These are phyloP conservation scores for Callyntrura guangdongensis DNA, from an alignment of 2,888 invertebrate genomes.

Conservation along the genomic window DNA sequence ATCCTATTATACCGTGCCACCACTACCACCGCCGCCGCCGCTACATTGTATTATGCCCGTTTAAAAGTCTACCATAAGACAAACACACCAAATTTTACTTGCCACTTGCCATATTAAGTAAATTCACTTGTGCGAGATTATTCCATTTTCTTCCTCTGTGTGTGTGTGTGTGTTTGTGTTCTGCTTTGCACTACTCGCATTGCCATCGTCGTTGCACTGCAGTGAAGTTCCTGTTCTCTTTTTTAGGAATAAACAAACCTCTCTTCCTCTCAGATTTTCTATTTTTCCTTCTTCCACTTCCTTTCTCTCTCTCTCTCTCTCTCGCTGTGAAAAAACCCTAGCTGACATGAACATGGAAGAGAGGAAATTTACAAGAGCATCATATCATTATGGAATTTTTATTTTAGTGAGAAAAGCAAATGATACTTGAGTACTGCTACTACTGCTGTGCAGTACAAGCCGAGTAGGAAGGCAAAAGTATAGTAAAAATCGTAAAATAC, in stretches of 20 bases:
- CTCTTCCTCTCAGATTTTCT: constrained; percentile 40
- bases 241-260: constrained; percentile 70
- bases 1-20: constrained; percentile 12
- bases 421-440: constrained; percentile 11
- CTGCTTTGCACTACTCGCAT: background rate
- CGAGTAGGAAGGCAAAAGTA: constrained; percentile 1
- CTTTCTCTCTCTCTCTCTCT: background rate
- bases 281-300: constrained; percentile 35
- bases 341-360: constrained; percentile 33
- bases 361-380: constrained; percentile 33
- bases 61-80: background rate
- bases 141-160: constrained; percentile 57
- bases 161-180: constrained; percentile 6
- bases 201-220: constrained; percentile 53
- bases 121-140: constrained; percentile 72
- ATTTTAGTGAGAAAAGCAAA: constrained; percentile 67
- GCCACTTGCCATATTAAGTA: constrained; percentile 77
- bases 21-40: background rate
- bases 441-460: background rate
- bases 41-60: constrained; percentile 20
- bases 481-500: constrained; percentile 16
- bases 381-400: constrained; percentile 69
- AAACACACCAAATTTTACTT: constrained; percentile 63
- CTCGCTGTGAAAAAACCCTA: background rate
- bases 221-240: constrained; percentile 70